A percentile compares a stretch with the other conserved stretches of the same genome.
Conservation (phyloP, 2,113 vertebrate species). For the Diglossa brunneiventris region DNA sequence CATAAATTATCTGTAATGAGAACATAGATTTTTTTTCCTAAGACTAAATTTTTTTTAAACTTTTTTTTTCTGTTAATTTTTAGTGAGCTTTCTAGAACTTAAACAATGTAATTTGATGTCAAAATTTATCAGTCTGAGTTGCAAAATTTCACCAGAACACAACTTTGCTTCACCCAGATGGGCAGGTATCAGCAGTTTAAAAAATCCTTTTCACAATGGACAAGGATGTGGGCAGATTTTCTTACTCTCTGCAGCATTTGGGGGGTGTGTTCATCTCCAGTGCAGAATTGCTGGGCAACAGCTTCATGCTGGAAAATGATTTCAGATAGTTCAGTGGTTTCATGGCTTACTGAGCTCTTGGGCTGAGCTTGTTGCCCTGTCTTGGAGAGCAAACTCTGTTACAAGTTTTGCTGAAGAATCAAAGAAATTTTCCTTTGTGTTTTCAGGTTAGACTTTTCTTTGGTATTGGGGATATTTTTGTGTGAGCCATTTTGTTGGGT, state of each 20-base stretch:
- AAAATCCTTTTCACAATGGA: neutral
- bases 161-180: neutral
- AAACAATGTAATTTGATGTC: neutral
- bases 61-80: neutral
- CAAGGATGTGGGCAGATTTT: neutral
- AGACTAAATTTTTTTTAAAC: neutral
- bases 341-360: neutral
- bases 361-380: neutral
- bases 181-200: neutral
- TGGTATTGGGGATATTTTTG: neutral
- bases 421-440: neutral
- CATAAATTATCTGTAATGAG: neutral
- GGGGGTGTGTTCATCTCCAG: neutral
- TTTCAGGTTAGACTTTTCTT: neutral
- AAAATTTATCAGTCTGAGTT: neutral
- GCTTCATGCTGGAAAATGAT: neutral
- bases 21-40: neutral
- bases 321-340: neutral
- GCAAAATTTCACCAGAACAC: neutral
- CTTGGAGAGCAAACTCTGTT: neutral
- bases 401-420: neutral
- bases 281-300: neutral
- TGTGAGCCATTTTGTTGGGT: neutral
- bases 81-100: neutral
- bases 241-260: neutral